These are phyloP conservation scores for Rosalia funebris DNA, from an alignment of 2,888 invertebrate species.

Conservation along the genomic window DNA sequence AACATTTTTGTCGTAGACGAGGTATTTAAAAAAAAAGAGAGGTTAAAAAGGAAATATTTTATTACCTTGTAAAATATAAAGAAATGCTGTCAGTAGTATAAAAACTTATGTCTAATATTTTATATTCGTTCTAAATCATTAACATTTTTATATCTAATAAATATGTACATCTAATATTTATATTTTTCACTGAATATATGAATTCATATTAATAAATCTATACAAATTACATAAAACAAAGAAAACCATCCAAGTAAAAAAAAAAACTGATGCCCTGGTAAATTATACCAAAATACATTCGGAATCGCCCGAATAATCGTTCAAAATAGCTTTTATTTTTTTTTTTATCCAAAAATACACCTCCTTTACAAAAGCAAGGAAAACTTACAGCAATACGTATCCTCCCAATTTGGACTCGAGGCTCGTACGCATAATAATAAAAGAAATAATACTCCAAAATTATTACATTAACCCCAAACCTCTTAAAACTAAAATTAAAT, in stretches of 20 bases:
- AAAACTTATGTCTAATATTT: conserved; percentile 35
- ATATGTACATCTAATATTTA: conserved; percentile 26
- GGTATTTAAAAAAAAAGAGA: too few species aligned
- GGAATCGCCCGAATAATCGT: not conserved
- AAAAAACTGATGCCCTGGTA: not conserved
- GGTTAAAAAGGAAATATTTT: too few species aligned
- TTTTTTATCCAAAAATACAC: not conserved
- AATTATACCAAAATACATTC: not conserved
- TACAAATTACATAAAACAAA: not conserved
- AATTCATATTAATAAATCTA: conserved; percentile 11
- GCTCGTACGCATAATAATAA: not conserved
- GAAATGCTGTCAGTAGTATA: too few species aligned
- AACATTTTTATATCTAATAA: conserved; percentile 21
- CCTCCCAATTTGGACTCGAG: not conserved
- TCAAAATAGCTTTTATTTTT: too few species aligned
- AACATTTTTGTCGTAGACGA: too few species aligned
- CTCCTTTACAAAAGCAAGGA: not conserved
- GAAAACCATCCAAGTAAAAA: not conserved
- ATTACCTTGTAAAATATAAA: too few species aligned
- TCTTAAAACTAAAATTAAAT: conserved; percentile 14
- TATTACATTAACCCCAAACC: conserved; percentile 18
- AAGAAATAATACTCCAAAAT: conserved; percentile 5
- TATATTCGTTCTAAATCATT: conserved; percentile 32
- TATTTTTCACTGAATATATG: conserved; percentile 17
- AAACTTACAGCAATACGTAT: not conserved